Percentiles rank a stretch among this genome's conserved stretches.
These are phyloP conservation scores for Polypterus bichir DNA, from an alignment of 2,113 vertebrate genomes.

Conservation along the genomic window DNA sequence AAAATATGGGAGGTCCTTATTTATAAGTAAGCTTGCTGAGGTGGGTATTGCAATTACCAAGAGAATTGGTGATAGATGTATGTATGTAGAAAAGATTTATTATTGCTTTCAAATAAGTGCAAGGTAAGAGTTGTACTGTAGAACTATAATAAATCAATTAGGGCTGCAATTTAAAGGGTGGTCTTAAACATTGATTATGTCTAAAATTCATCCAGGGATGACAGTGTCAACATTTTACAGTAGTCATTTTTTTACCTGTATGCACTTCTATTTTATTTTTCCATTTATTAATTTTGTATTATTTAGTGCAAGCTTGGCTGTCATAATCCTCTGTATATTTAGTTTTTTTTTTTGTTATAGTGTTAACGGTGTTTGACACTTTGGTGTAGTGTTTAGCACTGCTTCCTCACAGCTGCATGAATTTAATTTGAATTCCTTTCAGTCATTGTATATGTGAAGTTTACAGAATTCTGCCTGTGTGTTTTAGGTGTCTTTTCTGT, in stretches of 20 bases:
- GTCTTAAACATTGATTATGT: conserved; percentile 16
- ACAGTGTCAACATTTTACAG: conserved; percentile 1
- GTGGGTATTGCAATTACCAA: conserved; percentile 18
- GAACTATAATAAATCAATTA: conserved; percentile 23
- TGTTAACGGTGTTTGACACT: too few relatives aligned
- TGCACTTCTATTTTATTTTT: too few relatives aligned
- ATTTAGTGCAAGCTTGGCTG: too few relatives aligned
- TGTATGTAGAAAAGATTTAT: conserved; percentile 21
- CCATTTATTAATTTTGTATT: too few relatives aligned
- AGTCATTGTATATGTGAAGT: too few relatives aligned
- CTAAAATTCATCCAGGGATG: conserved; percentile 6
- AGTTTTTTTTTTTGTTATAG: too few relatives aligned
- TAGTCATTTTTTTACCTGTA: background rate
- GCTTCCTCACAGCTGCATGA: too few relatives aligned
- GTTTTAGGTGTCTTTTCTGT: too few relatives aligned
- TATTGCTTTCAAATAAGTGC: conserved; percentile 17
- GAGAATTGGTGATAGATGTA: conserved; percentile 9
- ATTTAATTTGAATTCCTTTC: too few relatives aligned
- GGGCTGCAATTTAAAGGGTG: conserved; percentile 16
- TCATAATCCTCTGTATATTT: too few relatives aligned
- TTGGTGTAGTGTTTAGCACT: too few relatives aligned
- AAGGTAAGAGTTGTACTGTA: conserved; percentile 9
- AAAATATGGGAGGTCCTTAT: conserved; percentile 8
- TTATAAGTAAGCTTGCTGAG: conserved; percentile 11
- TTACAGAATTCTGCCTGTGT: too few relatives aligned